These are phyloP conservation scores for Epinotia brunnichana DNA, from an alignment of 2,888 invertebrate genomes.

Conservation along the genomic window DNA sequence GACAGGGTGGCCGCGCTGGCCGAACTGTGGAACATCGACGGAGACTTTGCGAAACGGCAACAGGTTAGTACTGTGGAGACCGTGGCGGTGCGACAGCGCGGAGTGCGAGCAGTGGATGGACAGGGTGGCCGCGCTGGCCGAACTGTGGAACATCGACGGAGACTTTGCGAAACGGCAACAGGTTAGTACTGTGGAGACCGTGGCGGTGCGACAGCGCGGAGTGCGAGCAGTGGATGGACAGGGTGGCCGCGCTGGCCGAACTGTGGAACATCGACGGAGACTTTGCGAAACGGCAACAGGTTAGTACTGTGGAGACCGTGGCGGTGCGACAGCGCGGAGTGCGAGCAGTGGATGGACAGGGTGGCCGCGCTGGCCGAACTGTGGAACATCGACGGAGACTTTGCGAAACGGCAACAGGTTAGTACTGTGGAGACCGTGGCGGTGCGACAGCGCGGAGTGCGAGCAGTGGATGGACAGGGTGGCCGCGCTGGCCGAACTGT, in stretches of 20 bases:
- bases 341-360: constrained; percentile 87
- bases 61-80: constrained; percentile 90
- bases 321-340: constrained; percentile 77
- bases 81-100: constrained; percentile 80
- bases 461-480: constrained; percentile 89
- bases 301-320: constrained; percentile 89
- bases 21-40: constrained; percentile 90
- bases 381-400: constrained; percentile 90
- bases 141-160: constrained; percentile 89
- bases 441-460: constrained; percentile 76
- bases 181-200: constrained; percentile 89
- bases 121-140: constrained; percentile 87
- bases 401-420: constrained; percentile 91
- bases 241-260: constrained; percentile 87
- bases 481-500: constrained; percentile 87
- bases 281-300: constrained; percentile 90
- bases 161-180: constrained; percentile 91
- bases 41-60: constrained; percentile 88
- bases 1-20: constrained; percentile 88
- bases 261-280: constrained; percentile 91
- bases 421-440: constrained; percentile 88
- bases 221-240: constrained; percentile 87
- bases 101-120: constrained; percentile 87
- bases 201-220: constrained; percentile 80
- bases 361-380: constrained; percentile 88